Evolutionary conservation across 2,888 invertebrate genomes (phyloP), one percentile per base, ranked within the genome.

Genomic region (Temnothorax rugatulus): DNA sequence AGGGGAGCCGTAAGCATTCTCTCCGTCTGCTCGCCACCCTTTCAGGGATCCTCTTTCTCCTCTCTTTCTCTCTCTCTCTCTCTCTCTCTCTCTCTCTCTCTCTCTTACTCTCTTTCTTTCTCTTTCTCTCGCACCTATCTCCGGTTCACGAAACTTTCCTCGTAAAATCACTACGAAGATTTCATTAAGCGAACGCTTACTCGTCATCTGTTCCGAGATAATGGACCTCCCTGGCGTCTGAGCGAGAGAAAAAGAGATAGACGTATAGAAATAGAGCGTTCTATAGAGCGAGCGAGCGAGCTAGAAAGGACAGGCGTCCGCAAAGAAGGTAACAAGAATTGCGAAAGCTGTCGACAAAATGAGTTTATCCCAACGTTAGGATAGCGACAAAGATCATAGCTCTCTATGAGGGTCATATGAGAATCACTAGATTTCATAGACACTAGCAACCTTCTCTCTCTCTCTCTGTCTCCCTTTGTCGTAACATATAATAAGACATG

Each of bases 131-230:
- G 38, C 66, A 66, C 83, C 84, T 73, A 69, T 85, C 83, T 89
- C 88, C 85, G 86, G 83, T 84, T 83, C 85, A 81, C 87, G 85
- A 91, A 92, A 93, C 90, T 92, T 91, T 83, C 85, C 88, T 91
- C 91, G 90, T 92, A 91, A 93, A 91, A 91, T 91, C 90, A 90
- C 88, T 90, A 82, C 87, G 89, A 89, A 91, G 91, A 92, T 93
- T 93, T 92, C 91, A 93, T 92, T 92, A 91, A 83, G 86, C 84
- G 87, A 87, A 82, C 90, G 91, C 90, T 91, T 90, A 88, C 90
- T 88, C 89, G 89, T 92, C 91, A 91, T 92, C 90, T 91, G 87
- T 89, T 87, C 87, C 86, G 73, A 75, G 88, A 89, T 89, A 89
- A 89, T 89, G 88, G 90, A 89, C 83, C 85, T 88, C 83, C 82